Evolutionary conservation across 2,888 invertebrate species (phyloP), one percentile per base, ranked within the genome.

Genomic region (Drosophila neonasuta): DNA sequence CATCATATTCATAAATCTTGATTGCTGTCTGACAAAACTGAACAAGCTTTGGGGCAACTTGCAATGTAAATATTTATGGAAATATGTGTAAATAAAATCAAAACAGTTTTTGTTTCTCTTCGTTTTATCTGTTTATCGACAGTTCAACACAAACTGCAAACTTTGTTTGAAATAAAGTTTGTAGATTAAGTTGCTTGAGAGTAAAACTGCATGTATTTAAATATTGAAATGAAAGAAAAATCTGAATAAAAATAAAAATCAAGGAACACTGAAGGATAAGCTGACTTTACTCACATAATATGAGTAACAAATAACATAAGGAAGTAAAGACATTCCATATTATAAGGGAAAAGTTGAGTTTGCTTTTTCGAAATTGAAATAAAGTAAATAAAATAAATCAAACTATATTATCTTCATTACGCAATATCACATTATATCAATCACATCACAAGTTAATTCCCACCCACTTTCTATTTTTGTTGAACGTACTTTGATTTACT

Each of bases 1-100:
- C 46, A 50, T 51, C 39, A 46, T 55, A 69, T 65, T 54, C 57
- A 62, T 61, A 42, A 54, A 70, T 58, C 39, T 34, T 66, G 45
- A 74, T 74, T 61, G 55, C 41, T 39, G 17, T 41, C 39, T 8
- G 36, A 64, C 68, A 54, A 66, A 59, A 59, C 32, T 50, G 15
- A 17, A 58, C 20, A 44, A 44, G 24, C 56, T 48, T 20, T 7
- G 24, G 39, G 54, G 32, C 39, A 45, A 51, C 24, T 15, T 30
- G 13, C 13, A 15, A 29, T 13, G 15, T 15, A 42, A 41, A 51
- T 13, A 39, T 29, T 34, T 42, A 17, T 34, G 41, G n/a, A 55
- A 36, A 48, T 41, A 48, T 36, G 9, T 54, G 15, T 11, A 24
- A 20, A 29, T 32, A n/a, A 34, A 42, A 48, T 45, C 13, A 13